phyloP scores from a whole-genome alignment of 2,113 vertebrate genomes.

The Ahaetulla prasina region DNA sequence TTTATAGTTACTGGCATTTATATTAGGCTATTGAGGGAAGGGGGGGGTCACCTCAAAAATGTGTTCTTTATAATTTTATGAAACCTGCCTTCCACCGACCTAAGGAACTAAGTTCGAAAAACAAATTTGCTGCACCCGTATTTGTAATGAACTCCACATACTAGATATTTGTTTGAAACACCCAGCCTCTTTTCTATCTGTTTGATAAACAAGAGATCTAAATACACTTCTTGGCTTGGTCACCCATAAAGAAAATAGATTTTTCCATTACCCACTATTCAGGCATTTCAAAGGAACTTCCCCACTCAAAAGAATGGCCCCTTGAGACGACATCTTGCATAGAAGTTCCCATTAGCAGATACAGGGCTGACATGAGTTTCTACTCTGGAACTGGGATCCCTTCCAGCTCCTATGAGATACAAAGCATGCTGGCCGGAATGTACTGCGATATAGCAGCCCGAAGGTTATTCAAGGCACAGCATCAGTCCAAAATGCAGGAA shows the following conservation, averaged over 20 bases:
- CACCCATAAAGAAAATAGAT: background rate
- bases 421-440: background rate
- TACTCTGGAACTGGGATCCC: constrained; percentile 10
- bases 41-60: background rate
- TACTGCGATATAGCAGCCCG: background rate
- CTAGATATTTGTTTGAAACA: background rate
- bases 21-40: background rate
- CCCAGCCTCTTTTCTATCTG: background rate
- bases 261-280: background rate
- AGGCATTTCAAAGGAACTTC: background rate
- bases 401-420: background rate
- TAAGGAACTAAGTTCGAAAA: background rate
- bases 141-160: background rate
- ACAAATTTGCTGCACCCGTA: background rate
- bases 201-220: background rate
- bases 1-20: background rate
- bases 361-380: background rate
- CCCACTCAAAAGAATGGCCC: background rate
- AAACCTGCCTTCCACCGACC: background rate
- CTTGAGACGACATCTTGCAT: background rate
- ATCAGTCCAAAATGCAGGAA: background rate
- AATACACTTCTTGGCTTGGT: background rate
- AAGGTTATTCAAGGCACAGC: background rate
- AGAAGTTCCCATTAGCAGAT: background rate
- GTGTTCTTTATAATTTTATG: background rate